Conservation (phyloP, 2,888 invertebrate genomes). For the Cosmia pyralina region DNA sequence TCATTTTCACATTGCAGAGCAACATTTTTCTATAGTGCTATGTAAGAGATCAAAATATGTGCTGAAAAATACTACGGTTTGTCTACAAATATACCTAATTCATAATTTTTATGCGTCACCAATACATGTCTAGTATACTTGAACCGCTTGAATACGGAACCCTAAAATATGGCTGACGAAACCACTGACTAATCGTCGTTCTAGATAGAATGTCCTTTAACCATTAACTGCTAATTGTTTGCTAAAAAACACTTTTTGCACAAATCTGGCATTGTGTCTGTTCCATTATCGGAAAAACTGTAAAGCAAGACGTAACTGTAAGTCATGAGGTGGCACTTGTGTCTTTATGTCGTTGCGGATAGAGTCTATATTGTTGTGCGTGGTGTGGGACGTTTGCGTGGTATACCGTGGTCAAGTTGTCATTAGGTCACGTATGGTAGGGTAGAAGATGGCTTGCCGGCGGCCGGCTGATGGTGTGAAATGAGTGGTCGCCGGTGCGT, state of each 20-base stretch:
- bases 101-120: neutral
- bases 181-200: slow-evolving; percentile 27
- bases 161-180: slow-evolving; percentile 27
- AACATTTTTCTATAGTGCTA: neutral
- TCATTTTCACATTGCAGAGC: neutral
- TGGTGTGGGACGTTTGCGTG: slow-evolving; percentile 61
- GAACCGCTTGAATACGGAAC: neutral
- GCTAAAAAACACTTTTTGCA: slow-evolving; percentile 78
- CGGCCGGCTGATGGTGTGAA: slow-evolving; percentile 85
- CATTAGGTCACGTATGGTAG: slow-evolving; percentile 86
- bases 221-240: slow-evolving; percentile 76
- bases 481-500: slow-evolving; percentile 81
- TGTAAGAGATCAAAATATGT: no score
- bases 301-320: slow-evolving; percentile 54
- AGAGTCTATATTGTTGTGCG: slow-evolving; percentile 66
- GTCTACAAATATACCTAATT: no score
- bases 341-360: slow-evolving; percentile 52
- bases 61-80: no score
- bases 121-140: slow-evolving; percentile 11
- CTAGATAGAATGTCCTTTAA: slow-evolving; percentile 36
- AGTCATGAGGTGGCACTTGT: slow-evolving; percentile 15
- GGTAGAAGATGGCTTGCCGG: slow-evolving; percentile 72
- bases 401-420: slow-evolving; percentile 73
- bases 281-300: slow-evolving; percentile 67
- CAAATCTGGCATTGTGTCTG: slow-evolving; percentile 73